Conservation (phyloP, 2,888 invertebrate genomes). For the Drosophila sordidula region DNA sequence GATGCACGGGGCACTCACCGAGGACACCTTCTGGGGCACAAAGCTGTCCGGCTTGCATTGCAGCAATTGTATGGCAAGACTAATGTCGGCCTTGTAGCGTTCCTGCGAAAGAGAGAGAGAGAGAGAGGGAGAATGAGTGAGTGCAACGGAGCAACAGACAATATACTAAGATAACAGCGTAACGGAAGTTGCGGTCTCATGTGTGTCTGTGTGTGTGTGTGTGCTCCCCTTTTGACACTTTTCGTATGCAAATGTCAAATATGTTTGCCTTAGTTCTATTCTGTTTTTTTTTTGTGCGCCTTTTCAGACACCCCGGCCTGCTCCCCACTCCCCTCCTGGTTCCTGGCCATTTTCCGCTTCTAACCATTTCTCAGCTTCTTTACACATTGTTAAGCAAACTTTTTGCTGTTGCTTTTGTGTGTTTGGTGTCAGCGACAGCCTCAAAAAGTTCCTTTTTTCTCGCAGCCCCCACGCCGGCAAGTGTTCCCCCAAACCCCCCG, state of each 20-base stretch:
- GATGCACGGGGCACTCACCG: slow-evolving; percentile 87
- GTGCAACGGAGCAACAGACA: slow-evolving; percentile 25
- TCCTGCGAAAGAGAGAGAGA: slow-evolving; percentile 87
- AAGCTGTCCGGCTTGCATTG: slow-evolving; percentile 98
- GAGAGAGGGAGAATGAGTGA: background rate
- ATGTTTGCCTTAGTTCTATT: slow-evolving; percentile 60
- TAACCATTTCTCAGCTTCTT: slow-evolving; percentile 52
- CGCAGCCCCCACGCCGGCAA: background rate
- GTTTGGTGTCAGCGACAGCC: slow-evolving; percentile 73
- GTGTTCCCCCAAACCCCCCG: slow-evolving; percentile 3
- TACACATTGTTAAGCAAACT: slow-evolving; percentile 73
- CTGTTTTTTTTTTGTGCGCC: slow-evolving; percentile 5
- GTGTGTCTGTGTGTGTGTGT: slow-evolving; percentile 6
- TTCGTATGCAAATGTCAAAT: slow-evolving; percentile 77
- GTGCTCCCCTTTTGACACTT: slow-evolving; percentile 67
- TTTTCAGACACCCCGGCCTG: background rate
- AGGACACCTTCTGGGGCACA: slow-evolving; percentile 95
- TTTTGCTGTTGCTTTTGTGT: slow-evolving; percentile 65
- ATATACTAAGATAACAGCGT: slow-evolving; percentile 58
- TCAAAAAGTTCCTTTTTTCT: slow-evolving; percentile 54
- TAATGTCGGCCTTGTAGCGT: slow-evolving; percentile 96
- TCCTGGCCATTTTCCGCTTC: slow-evolving; percentile 32
- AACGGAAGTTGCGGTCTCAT: slow-evolving; percentile 54
- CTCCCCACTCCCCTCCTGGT: background rate
- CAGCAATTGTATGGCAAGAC: slow-evolving; percentile 95